These are phyloP conservation scores for Channa maculata DNA, from an alignment of 2,113 vertebrate genomes.

Conservation along the genomic window DNA sequence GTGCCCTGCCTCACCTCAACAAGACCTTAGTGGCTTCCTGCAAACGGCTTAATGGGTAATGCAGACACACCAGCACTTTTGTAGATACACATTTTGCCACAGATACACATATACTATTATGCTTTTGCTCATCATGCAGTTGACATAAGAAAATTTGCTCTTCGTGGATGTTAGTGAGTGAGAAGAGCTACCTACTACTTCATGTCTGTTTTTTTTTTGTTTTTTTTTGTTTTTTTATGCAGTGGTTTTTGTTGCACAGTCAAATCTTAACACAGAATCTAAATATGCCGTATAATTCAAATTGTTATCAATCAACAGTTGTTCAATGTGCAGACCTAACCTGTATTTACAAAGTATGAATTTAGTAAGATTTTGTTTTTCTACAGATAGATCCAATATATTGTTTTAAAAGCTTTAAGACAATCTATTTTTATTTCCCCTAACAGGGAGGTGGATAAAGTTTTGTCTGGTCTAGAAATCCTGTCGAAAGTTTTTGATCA, in stretches of 20 bases:
- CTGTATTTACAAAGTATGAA: too few relatives aligned
- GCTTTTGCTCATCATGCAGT: neutral
- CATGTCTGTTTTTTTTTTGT: slow-evolving; percentile 7
- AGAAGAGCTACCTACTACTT: neutral
- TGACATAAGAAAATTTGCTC: neutral
- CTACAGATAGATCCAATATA: neutral
- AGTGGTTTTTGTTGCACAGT: neutral
- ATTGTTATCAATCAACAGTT: neutral
- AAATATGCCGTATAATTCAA: too few relatives aligned
- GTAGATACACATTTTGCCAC: neutral
- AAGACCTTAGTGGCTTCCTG: slow-evolving; percentile 92
- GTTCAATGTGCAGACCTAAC: neutral
- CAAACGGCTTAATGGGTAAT: slow-evolving; percentile 92
- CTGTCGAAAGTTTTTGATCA: slow-evolving; percentile 97
- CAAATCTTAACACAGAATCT: neutral
- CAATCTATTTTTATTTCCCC: neutral
- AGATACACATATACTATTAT: neutral
- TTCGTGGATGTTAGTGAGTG: too few relatives aligned
- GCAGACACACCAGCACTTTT: neutral
- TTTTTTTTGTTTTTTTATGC: slow-evolving; percentile 5
- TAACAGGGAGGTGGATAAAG: slow-evolving; percentile 94
- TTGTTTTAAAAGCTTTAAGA: too few relatives aligned
- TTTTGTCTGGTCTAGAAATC: slow-evolving; percentile 93
- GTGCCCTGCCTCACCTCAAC: slow-evolving; percentile 92
- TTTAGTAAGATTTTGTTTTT: neutral